These are phyloP conservation scores for Epinephelus moara DNA, from an alignment of 2,113 vertebrate genomes.

Conservation along the genomic window DNA sequence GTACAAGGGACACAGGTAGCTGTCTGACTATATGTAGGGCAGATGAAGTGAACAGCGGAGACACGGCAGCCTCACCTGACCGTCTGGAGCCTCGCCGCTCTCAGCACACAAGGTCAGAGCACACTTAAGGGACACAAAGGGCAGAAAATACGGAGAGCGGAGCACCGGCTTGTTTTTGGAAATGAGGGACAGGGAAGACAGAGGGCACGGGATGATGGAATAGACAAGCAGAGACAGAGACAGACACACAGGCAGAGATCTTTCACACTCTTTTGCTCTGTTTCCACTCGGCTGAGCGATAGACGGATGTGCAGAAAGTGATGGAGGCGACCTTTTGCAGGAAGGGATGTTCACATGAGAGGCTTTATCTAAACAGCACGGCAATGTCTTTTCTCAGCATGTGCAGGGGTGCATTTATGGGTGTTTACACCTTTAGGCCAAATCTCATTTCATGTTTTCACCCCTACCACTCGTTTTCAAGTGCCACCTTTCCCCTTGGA, in stretches of 20 bases:
- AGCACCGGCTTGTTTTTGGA: slow-evolving; percentile 7
- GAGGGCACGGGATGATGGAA: not conserved
- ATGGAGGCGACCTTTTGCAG: slow-evolving; percentile 35
- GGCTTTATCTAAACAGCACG: slow-evolving; percentile 19
- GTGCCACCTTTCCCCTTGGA: too few relatives aligned
- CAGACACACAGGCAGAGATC: not conserved
- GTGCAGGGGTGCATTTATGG: slow-evolving; percentile 10
- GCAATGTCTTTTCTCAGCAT: slow-evolving; percentile 21
- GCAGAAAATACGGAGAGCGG: not conserved
- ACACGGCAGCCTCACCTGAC: slow-evolving; percentile 59
- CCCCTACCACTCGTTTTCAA: too few relatives aligned
- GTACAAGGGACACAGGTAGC: slow-evolving; percentile 41
- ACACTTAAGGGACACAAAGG: slow-evolving; percentile 24
- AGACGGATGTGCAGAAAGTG: slow-evolving; percentile 31
- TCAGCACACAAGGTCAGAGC: slow-evolving; percentile 27
- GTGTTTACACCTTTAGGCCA: not conserved
- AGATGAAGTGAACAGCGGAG: slow-evolving; percentile 33
- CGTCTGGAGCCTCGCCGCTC: slow-evolving; percentile 51
- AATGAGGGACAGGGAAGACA: not conserved
- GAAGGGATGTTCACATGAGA: slow-evolving; percentile 56
- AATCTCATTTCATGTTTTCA: too few relatives aligned
- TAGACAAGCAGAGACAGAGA: not conserved
- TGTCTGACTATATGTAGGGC: slow-evolving; percentile 46
- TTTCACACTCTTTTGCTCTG: slow-evolving; percentile 58
- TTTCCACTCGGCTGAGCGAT: slow-evolving; percentile 37